Conservation (phyloP, 2,797 vertebrate genomes). For the Adelosebastes latens region DNA sequence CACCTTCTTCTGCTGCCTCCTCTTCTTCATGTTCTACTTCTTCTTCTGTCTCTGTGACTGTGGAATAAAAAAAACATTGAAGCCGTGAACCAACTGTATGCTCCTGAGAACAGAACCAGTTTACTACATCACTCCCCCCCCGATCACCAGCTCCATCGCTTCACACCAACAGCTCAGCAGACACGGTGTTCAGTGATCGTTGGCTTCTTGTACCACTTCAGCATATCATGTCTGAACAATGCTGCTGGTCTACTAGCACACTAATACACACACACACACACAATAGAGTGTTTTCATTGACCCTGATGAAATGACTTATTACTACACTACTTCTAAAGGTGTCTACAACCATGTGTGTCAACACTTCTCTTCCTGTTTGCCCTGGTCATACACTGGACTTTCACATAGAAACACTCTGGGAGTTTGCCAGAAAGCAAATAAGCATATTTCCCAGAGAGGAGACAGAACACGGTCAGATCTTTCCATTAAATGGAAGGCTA, state of each 20-base stretch:
- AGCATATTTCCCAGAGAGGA: background rate
- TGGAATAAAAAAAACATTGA: background rate
- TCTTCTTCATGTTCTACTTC: conserved; percentile 21
- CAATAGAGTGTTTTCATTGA: background rate
- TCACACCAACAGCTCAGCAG: background rate
- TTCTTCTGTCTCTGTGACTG: conserved; percentile 22
- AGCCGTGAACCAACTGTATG: background rate
- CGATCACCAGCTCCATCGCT: too few relatives aligned
- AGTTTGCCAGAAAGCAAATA: background rate
- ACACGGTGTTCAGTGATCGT: background rate
- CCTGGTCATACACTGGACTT: background rate
- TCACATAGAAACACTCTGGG: background rate
- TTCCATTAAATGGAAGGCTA: background rate
- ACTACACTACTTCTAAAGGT: background rate
- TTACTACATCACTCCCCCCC: too few relatives aligned
- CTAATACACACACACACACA: background rate
- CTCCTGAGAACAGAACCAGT: background rate
- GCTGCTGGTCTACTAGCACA: background rate
- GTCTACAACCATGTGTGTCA: background rate
- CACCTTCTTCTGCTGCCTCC: conserved; percentile 50
- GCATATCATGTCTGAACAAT: background rate
- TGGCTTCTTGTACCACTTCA: background rate
- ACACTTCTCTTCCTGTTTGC: background rate
- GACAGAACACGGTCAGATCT: background rate
- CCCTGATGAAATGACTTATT: background rate